These are phyloP conservation scores for Thomomys bottae DNA, from an alignment of 2,113 vertebrate genomes.

Conservation along the genomic window DNA sequence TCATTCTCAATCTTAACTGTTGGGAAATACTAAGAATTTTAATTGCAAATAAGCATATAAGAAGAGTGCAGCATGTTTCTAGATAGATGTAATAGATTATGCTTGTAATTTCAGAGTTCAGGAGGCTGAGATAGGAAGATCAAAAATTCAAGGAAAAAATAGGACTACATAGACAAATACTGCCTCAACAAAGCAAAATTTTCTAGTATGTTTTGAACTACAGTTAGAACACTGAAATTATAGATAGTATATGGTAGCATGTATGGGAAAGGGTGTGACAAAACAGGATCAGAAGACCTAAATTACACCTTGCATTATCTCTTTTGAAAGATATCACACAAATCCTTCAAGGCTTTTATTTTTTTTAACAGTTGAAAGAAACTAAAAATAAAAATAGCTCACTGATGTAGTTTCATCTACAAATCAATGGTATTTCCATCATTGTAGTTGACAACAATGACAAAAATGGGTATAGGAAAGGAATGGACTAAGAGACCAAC, in stretches of 20 bases:
- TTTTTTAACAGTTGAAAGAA: not conserved
- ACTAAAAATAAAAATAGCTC: not conserved
- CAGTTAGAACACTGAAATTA: not conserved
- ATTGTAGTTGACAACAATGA: not conserved
- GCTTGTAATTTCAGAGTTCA: not conserved
- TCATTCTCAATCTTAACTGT: conserved; percentile 31
- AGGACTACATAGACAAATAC: not conserved
- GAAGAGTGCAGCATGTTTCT: not conserved
- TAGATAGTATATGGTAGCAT: not conserved
- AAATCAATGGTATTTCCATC: not conserved
- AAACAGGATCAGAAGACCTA: not conserved
- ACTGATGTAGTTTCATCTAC: not conserved
- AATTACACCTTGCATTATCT: not conserved
- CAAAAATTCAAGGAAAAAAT: not conserved
- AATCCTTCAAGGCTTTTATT: not conserved
- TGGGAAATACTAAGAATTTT: conserved; percentile 7
- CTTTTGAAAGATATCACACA: not conserved
- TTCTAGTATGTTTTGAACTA: not conserved
- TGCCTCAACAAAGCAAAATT: not conserved
- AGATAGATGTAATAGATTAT: not conserved
- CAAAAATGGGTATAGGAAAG: not conserved
- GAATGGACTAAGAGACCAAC: not conserved
- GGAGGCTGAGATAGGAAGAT: not conserved
- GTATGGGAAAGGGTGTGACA: not conserved
- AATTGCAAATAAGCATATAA: conserved; percentile 26